Evolutionary conservation across 2,797 vertebrate genomes (phyloP), one percentile per base, ranked within the genome.

Genomic region (Threskiornis aethiopicus): DNA sequence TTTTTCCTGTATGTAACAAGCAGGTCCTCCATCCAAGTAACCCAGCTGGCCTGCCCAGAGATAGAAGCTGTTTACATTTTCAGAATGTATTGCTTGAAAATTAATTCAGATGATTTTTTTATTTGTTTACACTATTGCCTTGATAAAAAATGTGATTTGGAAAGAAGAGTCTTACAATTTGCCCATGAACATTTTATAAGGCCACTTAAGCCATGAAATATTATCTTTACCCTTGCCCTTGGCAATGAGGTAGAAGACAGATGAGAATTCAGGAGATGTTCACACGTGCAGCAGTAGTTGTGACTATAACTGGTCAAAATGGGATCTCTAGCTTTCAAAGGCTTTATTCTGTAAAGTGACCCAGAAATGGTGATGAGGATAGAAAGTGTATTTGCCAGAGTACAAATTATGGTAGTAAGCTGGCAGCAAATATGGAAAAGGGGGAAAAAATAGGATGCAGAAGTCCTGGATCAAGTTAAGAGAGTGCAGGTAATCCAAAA

Each of bases 291-390:
- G 61, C 41, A 31, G 69, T 7, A 59, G 67, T 51, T 75, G 84
- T 92, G 93, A 92, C 91, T 92, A 46, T 84, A 90, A 95, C 65
- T 80, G 93, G 92, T 52, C 88, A 97, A 61, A 93, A 92, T 9
- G 84, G 93, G 70, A 31, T 46, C 85, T 90, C 16, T 1, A 2
- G 29, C 72, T 85, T 54, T 85, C 78, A 33, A 69, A 76, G 83
- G 49, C 88, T 90, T 92, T 89, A 54, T 76, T 90, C 93, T 82
- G 62, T 55, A 33, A 79, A 96, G 84, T 83, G 87, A 94, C 95
- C 89, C 90, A 97, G 87, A 91, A 97, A 81, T 52, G 31, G 83
- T 17, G 80, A 37, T 6, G 79, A 86, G 76, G 59, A 70, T 29
- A 61, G 77, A 55, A 72, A 87, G 42, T 6, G 16, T 20, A 47